A percentile compares a stretch with the other conserved stretches of the same genome.
These are phyloP conservation scores for Macropus fuliginosus DNA, from an alignment of 2,797 vertebrate species.

Conservation along the genomic window DNA sequence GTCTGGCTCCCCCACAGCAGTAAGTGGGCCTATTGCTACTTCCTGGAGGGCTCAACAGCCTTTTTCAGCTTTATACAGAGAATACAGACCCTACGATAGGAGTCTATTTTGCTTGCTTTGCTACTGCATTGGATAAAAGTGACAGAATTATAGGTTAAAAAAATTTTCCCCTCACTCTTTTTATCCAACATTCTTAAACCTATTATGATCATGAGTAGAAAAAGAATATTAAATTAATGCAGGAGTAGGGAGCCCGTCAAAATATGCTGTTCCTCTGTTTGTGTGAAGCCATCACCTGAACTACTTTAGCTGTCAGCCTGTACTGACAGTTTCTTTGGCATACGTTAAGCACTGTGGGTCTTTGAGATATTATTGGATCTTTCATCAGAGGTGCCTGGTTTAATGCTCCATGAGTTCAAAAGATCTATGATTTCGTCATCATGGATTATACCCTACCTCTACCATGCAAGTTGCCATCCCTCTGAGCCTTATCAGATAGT, in stretches of 20 bases:
- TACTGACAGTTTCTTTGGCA: background rate
- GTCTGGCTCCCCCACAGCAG: background rate
- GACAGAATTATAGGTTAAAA: background rate
- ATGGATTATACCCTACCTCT: background rate
- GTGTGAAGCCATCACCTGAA: background rate
- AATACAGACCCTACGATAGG: background rate
- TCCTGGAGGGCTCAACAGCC: background rate
- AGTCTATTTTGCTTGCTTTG: constrained; percentile 7
- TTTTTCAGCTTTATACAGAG: background rate
- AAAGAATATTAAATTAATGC: constrained; percentile 5
- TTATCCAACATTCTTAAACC: background rate
- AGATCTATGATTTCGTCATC: background rate
- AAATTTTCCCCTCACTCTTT: constrained; percentile 3
- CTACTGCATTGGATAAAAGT: background rate
- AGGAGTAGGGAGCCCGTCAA: constrained; percentile 7
- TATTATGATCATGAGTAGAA: constrained; percentile 10
- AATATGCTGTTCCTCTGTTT: background rate
- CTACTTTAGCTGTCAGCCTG: background rate
- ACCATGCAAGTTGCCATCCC: background rate
- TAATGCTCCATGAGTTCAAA: background rate
- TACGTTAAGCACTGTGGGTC: background rate
- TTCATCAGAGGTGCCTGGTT: constrained; percentile 8
- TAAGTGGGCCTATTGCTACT: background rate
- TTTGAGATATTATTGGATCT: background rate
- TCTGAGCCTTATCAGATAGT: background rate